phyloP scores from a whole-genome alignment of 2,888 invertebrate species.

The Sarcophaga carnaria region DNA sequence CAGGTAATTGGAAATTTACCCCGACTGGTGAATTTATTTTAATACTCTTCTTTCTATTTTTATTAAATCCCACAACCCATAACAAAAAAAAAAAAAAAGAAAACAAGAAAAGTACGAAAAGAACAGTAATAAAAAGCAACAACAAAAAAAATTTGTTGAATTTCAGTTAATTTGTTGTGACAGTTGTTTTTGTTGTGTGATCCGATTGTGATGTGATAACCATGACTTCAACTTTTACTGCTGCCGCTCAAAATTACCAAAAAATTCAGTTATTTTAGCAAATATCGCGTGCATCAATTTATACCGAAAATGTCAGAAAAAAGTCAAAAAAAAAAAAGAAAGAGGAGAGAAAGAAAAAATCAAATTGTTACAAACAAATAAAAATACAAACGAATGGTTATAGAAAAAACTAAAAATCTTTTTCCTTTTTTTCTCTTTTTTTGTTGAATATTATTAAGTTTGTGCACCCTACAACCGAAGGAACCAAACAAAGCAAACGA shows the following conservation, averaged over 20 bases:
- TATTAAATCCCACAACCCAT: neutral
- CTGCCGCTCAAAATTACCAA: neutral
- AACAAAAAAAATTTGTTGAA: slow-evolving; percentile 33
- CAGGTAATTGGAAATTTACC: slow-evolving; percentile 17
- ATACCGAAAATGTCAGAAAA: neutral
- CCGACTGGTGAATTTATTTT: neutral
- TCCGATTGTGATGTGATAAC: slow-evolving; percentile 52
- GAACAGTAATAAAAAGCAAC: too few species aligned
- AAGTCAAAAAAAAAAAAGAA: neutral
- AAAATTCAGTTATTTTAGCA: slow-evolving; percentile 10
- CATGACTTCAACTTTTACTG: slow-evolving; percentile 41
- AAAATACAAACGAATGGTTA: slow-evolving; percentile 1
- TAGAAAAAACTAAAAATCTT: slow-evolving; percentile 13
- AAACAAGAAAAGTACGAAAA: neutral
- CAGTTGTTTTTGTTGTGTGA: slow-evolving; percentile 61
- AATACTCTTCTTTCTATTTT: slow-evolving; percentile 20
- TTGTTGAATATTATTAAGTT: neutral
- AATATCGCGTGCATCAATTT: slow-evolving; percentile 57
- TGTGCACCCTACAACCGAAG: too few species aligned
- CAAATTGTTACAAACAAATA: slow-evolving; percentile 36
- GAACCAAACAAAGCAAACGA: too few species aligned
- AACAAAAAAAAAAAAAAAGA: slow-evolving; percentile 1
- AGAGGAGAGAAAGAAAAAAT: slow-evolving; percentile 9
- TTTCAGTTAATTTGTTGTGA: slow-evolving; percentile 67
- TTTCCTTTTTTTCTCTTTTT: neutral